Base-by-base conservation (phyloP, 2,797 vertebrate genomes). In the Sternarchorhynchus goeldii region DNA sequence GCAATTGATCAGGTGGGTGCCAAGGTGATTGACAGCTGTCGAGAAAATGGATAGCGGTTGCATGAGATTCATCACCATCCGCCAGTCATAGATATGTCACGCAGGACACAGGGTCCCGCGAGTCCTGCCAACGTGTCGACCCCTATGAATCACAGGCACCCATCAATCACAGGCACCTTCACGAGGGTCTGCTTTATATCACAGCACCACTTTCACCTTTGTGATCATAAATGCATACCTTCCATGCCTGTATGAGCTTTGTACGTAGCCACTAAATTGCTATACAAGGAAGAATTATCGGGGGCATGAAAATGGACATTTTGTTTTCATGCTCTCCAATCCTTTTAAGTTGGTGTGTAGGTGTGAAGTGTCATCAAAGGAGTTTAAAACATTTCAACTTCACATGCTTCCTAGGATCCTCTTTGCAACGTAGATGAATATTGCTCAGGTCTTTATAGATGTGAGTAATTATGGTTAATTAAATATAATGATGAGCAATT, bases 1-100 rank as follows among this genome's bases (percentile, higher is more conserved):
- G 59, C 76, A 83, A 86, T 77, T 83, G 82, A 86, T 85, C 81
- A 83, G 10, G 8, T 53, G 16, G 41, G 78, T 62, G 71, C 67
- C 20, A 29, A 36, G 45, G 41, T 87, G 86, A 89, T 73, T 73
- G 87, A 84, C 86, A 86, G 84, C 77, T 82, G 86, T 86, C 84
- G 62, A 39, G 76, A 79, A 85, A 85, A 87, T 81, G 81, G 81
- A 85, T 84, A 74, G 72, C 65, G 65, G 79, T 81, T 58, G 73
- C 63, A 72, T 68, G 73, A 80, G 71, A 83, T 84, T 78, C 81
- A 86, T 88, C 85, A 84, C 75, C 79, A 81, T 86, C 83, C 85
- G 75, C 34, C 64, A 34, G 64, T 78, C 83, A 69, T 86, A 79
- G 81, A 78, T 70, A 80, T 77, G 73, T 80, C 71, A 71, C 67